These are phyloP conservation scores for Gastrophryne carolinensis DNA, from an alignment of 2,797 vertebrate species.

Conservation along the genomic window DNA sequence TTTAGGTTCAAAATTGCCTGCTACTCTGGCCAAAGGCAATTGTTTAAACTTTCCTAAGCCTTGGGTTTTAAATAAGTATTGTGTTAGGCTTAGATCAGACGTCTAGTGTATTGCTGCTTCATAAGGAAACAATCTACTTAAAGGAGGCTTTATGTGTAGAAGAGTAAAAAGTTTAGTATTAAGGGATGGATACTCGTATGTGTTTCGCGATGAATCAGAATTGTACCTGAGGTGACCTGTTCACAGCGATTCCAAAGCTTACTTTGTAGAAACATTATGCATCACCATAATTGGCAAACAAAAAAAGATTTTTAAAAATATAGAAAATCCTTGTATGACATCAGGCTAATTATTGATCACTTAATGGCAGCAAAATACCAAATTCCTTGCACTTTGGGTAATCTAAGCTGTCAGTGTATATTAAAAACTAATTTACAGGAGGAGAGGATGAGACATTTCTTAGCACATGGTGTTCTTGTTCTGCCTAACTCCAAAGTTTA, in stretches of 20 bases:
- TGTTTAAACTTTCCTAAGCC: constrained; percentile 36
- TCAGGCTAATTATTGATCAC: constrained; percentile 23
- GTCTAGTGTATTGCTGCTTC: constrained; percentile 39
- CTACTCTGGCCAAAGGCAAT: background rate
- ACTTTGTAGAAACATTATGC: background rate
- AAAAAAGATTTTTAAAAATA: background rate
- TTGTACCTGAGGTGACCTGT: constrained; percentile 18
- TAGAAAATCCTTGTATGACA: constrained; percentile 8
- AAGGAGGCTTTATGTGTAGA: constrained; percentile 4
- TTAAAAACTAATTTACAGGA: background rate
- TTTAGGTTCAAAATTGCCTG: background rate
- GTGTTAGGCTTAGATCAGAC: constrained; percentile 5
- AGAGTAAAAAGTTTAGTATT: constrained; percentile 19
- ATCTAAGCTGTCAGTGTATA: background rate
- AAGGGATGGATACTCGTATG: background rate
- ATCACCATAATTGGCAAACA: background rate
- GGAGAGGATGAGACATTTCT: background rate
- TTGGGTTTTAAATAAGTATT: constrained; percentile 11
- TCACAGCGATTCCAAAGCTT: constrained; percentile 10
- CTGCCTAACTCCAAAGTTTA: constrained; percentile 19
- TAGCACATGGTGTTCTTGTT: background rate
- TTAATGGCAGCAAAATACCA: constrained; percentile 3
- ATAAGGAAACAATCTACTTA: background rate
- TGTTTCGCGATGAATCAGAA: constrained; percentile 16
- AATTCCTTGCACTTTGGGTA: constrained; percentile 2